These are phyloP conservation scores for Trematomus loennbergii DNA, from an alignment of 2,113 vertebrate genomes.

Conservation along the genomic window DNA sequence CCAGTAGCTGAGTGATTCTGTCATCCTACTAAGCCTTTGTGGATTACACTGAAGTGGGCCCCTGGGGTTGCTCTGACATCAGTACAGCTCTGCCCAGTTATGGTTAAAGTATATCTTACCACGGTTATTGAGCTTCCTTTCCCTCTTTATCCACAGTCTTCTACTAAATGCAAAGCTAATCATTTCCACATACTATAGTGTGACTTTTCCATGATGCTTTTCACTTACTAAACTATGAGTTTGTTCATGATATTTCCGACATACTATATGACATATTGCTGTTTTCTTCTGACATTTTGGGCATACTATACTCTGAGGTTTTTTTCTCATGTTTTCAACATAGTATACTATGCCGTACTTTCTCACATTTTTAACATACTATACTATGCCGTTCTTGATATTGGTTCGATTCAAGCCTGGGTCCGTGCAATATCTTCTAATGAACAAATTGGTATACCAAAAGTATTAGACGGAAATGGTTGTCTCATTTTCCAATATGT, in stretches of 20 bases:
- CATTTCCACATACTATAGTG: not conserved
- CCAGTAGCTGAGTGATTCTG: slow-evolving; percentile 77
- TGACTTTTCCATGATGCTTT: too few species aligned
- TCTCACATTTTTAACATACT: too few species aligned
- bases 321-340: not conserved
- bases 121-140: slow-evolving; percentile 41
- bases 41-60: slow-evolving; percentile 74
- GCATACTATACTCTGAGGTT: not conserved
- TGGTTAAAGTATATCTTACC: slow-evolving; percentile 43
- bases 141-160: slow-evolving; percentile 23
- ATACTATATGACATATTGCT: too few species aligned
- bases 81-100: slow-evolving; percentile 54
- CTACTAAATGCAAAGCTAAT: slow-evolving; percentile 7
- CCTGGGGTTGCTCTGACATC: slow-evolving; percentile 69
- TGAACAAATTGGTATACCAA: too few species aligned
- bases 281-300: too few species aligned
- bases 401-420: too few species aligned
- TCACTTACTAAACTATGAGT: too few species aligned
- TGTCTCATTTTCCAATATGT: too few species aligned
- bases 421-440: too few species aligned
- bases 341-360: not conserved
- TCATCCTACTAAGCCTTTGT: slow-evolving; percentile 71
- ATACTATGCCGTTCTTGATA: too few species aligned
- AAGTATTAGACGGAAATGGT: too few species aligned
- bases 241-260: too few species aligned